These are phyloP conservation scores for Desmophyllum pertusum DNA, from an alignment of 92 coral and sea anemone species.

Conservation along the genomic window DNA sequence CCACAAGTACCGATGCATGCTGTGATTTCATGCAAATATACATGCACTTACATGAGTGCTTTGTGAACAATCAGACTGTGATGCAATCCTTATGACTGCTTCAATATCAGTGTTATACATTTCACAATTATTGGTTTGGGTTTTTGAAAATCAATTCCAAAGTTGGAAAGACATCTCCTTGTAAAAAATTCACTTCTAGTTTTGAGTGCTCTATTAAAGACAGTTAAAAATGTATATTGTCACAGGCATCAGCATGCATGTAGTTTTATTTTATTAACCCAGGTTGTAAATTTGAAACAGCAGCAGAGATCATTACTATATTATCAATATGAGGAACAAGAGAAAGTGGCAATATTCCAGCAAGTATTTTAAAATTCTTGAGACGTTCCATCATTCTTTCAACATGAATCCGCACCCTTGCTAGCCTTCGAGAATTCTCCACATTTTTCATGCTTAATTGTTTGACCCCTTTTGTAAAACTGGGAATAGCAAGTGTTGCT, in stretches of 20 bases:
- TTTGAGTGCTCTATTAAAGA: neutral
- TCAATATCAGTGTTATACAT: too few relatives aligned
- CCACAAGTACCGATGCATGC: too few relatives aligned
- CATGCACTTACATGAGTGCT: too few relatives aligned
- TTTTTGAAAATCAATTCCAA: too few relatives aligned
- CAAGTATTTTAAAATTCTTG: slow-evolving; percentile 45
- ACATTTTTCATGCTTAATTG: slow-evolving; percentile 48
- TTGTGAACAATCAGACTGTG: too few relatives aligned
- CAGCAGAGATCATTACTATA: slow-evolving; percentile 18
- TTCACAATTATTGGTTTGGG: too few relatives aligned
- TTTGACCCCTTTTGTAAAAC: slow-evolving; percentile 47
- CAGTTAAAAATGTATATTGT: neutral
- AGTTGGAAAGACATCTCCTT: too few relatives aligned
- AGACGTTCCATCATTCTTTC: slow-evolving; percentile 45
- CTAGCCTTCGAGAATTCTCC: slow-evolving; percentile 42
- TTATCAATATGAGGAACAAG: slow-evolving; percentile 36
- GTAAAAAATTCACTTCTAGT: too few relatives aligned
- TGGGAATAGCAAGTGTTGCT: slow-evolving; percentile 38
- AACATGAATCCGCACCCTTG: slow-evolving; percentile 35
- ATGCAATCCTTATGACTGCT: too few relatives aligned
- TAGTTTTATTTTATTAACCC: slow-evolving; percentile 11
- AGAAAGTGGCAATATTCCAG: slow-evolving; percentile 37
- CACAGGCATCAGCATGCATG: slow-evolving; percentile 9
- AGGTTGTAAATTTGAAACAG: slow-evolving; percentile 28
- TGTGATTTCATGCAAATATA: too few relatives aligned